Evolutionary conservation across 2,888 invertebrate genomes (phyloP), one percentile per base, ranked within the genome.

Genomic region (Empis livida): DNA sequence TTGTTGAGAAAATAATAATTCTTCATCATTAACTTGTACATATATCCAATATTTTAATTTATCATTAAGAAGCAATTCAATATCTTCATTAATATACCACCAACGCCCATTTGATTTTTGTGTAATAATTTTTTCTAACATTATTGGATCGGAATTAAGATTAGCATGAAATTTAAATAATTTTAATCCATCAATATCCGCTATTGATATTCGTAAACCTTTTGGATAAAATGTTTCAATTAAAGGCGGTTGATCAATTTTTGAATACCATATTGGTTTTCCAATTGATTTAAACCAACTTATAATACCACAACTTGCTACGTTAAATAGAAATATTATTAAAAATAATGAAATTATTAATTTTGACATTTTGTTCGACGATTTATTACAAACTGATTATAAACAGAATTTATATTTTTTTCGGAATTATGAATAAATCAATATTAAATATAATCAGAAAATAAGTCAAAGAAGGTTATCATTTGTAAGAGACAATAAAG

Each of bases 161-260:
- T 81, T 81, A 2, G 78, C 79, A 57, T 83, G 82, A 59, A 79
- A 81, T 1, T 82, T 81, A 54, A 82, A 79, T 15, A 82, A 64
- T 38, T 74, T 68, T 49, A 79, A 44, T 1, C 54, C 54, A 1
- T 38, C 39, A 11, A 30, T 59, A 70, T 72, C 68, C 57, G 68
- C 65, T 37, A 73, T 64, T 23, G 66, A 68, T 13, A 65, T 67
- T 31, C 62, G 53, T 42, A 73, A 59, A 51, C 73, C 73, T 54
- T 58, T 62, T 2, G 70, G 68, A 41, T 57, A 55, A 44, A 67
- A 59, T 3, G 67, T 69, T 56, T 70, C 63, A 2, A 73, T n/a
- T 15, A 30, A 14, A 15, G 48, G 48, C 8, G 35, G n/a, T 41
- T 41, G n/a, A 41, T 41, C 41, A 27, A 41, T 27, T 23, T n/a